phyloP scores from a whole-genome alignment of 2,888 invertebrate species.

The Phoronis australis region DNA sequence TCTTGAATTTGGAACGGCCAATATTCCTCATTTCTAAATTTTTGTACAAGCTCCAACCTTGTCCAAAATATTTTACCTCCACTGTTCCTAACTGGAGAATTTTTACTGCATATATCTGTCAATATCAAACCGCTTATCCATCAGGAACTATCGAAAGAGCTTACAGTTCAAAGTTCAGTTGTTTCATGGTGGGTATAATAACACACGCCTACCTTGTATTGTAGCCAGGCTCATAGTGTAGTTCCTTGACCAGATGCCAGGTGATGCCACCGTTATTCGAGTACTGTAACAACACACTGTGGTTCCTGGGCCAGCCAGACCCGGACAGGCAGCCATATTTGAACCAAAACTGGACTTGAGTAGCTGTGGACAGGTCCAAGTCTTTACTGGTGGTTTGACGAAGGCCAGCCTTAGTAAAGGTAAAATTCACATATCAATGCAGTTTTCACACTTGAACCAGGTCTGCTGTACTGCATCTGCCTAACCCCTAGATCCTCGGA shows the following conservation, averaged over 20 bases:
- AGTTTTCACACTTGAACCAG: too few species aligned
- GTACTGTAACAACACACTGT: slow-evolving; percentile 51
- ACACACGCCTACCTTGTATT: slow-evolving; percentile 18
- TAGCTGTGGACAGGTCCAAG: slow-evolving; percentile 50
- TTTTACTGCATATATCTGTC: too few species aligned
- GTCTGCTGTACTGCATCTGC: too few species aligned
- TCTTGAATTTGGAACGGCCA: too few species aligned
- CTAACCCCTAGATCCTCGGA: too few species aligned
- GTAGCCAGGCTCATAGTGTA: slow-evolving; percentile 31
- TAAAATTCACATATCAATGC: neutral
- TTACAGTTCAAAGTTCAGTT: neutral
- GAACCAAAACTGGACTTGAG: slow-evolving; percentile 49
- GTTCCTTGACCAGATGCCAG: slow-evolving; percentile 51
- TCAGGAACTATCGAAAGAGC: neutral
- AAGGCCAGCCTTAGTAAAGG: slow-evolving; percentile 35
- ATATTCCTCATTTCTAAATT: too few species aligned
- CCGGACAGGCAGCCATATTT: slow-evolving; percentile 44
- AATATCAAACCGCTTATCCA: too few species aligned
- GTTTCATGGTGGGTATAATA: neutral
- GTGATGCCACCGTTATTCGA: slow-evolving; percentile 53
- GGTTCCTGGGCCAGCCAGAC: slow-evolving; percentile 37
- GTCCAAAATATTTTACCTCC: too few species aligned
- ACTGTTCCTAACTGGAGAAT: too few species aligned
- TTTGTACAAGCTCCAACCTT: too few species aligned
- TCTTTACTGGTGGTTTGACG: slow-evolving; percentile 49